Conservation (phyloP, 1,140 invertebrate genomes). For the Latrodectus geometricus region DNA sequence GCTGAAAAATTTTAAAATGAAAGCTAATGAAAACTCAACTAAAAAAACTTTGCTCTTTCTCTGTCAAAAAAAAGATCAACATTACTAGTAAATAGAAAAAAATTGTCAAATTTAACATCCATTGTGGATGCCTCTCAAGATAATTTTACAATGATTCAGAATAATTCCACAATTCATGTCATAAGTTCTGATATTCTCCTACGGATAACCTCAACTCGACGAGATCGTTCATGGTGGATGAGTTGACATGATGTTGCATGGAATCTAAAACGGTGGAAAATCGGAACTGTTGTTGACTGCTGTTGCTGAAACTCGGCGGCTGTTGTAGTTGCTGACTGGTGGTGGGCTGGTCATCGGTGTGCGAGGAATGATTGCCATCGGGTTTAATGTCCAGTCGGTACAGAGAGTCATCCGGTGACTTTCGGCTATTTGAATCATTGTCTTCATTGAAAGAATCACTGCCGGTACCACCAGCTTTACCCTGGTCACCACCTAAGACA, state of each 20-base stretch:
- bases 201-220: constrained; percentile 46
- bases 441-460: constrained; percentile 54
- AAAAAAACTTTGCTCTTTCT: too few species aligned
- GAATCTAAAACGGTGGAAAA: constrained; percentile 33
- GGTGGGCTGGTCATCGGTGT: constrained; percentile 21
- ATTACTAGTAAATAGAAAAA: too few species aligned
- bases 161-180: neutral
- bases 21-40: too few species aligned
- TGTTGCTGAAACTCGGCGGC: neutral
- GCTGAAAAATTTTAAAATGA: too few species aligned
- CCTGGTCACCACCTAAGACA: constrained; percentile 24
- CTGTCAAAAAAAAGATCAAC: too few species aligned
- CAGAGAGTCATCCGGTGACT: constrained; percentile 37
- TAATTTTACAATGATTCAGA: too few species aligned
- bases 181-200: constrained; percentile 52
- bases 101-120: too few species aligned
- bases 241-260: constrained; percentile 23
- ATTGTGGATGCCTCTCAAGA: too few species aligned
- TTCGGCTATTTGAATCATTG: constrained; percentile 38
- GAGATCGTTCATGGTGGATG: constrained; percentile 25
- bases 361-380: constrained; percentile 25
- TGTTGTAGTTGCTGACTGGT: constrained; percentile 29
- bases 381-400: constrained; percentile 38
- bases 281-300: constrained; percentile 25
- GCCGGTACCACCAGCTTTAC: constrained; percentile 27